Evolutionary conservation across 2,113 vertebrate species (phyloP).

Genomic region (Mungos mungo): DNA sequence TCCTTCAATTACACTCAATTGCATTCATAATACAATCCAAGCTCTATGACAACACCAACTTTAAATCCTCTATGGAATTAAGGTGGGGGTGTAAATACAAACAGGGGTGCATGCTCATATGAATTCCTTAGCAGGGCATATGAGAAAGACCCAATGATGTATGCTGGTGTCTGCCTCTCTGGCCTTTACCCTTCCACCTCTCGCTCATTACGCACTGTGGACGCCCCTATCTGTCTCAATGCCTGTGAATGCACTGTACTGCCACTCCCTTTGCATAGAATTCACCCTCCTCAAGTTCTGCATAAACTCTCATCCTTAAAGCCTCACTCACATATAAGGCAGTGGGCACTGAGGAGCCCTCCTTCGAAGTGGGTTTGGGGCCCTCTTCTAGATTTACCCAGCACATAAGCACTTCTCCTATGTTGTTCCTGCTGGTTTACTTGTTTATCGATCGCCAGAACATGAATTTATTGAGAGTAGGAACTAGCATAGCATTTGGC

Average conservation of each 20-base stretch:
- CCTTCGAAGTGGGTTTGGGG: background rate
- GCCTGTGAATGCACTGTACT: fast-evolving
- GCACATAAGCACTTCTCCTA: background rate
- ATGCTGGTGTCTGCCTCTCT: background rate
- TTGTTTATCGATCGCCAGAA: fast-evolving
- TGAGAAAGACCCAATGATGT: background rate
- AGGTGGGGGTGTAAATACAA: background rate
- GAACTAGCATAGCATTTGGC: background rate
- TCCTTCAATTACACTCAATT: constrained; percentile 72
- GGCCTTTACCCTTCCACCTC: background rate
- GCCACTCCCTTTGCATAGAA: background rate
- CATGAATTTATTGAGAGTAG: background rate
- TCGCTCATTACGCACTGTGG: fast-evolving
- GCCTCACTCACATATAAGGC: background rate
- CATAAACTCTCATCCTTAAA: too few relatives aligned
- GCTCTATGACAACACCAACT: constrained; percentile 16
- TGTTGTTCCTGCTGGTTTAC: background rate
- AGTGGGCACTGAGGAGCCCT: background rate
- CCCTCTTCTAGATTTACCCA: background rate
- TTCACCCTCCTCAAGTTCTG: background rate
- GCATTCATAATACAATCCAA: constrained; percentile 58
- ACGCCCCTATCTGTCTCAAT: fast-evolving
- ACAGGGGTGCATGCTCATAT: background rate
- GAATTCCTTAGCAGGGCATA: background rate
- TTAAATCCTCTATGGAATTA: constrained; percentile 60